These are phyloP conservation scores for Paelopatides confundens DNA, from an alignment of 53 echinoderm and acorn worm species.

Conservation along the genomic window DNA sequence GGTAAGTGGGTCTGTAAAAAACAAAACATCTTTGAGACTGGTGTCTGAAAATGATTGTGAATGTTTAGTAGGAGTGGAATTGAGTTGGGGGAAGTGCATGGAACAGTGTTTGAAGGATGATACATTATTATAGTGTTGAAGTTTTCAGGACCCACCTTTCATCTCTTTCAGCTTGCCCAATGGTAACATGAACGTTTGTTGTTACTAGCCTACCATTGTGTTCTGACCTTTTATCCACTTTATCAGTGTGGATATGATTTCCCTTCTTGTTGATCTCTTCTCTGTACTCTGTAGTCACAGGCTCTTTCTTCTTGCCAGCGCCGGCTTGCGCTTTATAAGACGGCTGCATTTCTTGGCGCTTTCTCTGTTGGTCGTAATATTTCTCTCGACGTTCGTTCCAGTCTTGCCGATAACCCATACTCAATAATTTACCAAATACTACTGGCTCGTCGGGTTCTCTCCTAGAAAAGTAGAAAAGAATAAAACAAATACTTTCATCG, in stretches of 20 bases:
- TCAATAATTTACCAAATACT: constrained; percentile 76
- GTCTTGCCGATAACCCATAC: constrained; percentile 91
- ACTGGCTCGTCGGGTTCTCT: constrained; percentile 55
- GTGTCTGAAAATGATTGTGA: too few species aligned
- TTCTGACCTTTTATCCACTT: not conserved
- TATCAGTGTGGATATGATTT: constrained; percentile 12
- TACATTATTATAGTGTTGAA: too few species aligned
- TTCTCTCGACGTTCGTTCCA: constrained; percentile 86
- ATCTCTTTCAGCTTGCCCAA: not conserved
- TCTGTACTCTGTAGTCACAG: constrained; percentile 89
- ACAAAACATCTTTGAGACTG: too few species aligned
- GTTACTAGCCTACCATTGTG: not conserved
- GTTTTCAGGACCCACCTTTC: not conserved
- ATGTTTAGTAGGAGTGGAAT: too few species aligned
- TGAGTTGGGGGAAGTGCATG: too few species aligned
- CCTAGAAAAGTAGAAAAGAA: not conserved
- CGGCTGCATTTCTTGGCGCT: constrained; percentile 52
- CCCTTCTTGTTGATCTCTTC: constrained; percentile 74
- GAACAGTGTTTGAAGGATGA: too few species aligned
- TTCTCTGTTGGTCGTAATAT: constrained; percentile 71
- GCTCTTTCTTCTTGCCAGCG: constrained; percentile 55
- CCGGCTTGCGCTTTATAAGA: constrained; percentile 39
- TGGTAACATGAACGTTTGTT: not conserved
- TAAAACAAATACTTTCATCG: too few species aligned
- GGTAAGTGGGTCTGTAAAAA: too few species aligned